phyloP scores from a whole-genome alignment of 2,113 vertebrate species.

The Epinephelus lanceolatus region DNA sequence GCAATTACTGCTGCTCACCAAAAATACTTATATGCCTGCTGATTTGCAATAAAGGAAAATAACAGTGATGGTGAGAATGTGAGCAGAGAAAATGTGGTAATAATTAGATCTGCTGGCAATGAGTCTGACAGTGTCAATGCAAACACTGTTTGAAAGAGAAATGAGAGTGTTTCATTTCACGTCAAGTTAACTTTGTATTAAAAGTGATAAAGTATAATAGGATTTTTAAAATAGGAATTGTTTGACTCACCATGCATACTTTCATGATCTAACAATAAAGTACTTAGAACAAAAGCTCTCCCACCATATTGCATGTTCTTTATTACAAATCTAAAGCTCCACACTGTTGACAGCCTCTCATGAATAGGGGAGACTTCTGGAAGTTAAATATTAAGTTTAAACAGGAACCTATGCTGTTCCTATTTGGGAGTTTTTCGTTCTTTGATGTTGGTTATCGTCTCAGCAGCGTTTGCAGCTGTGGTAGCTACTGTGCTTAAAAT shows the following conservation, averaged over 20 bases:
- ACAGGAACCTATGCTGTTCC: constrained; percentile 20
- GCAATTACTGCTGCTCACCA: constrained; percentile 39
- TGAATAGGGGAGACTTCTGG: too few relatives aligned
- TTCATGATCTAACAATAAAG: constrained; percentile 8
- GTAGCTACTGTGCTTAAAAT: constrained; percentile 58
- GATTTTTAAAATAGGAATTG: neutral
- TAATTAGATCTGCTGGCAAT: constrained; percentile 52
- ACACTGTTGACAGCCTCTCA: constrained; percentile 4
- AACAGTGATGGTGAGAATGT: constrained; percentile 5
- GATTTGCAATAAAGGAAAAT: constrained; percentile 45
- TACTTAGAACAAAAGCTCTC: constrained; percentile 4
- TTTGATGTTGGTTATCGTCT: constrained; percentile 72
- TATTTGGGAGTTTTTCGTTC: constrained; percentile 42
- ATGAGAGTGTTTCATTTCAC: constrained; percentile 24
- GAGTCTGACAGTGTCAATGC: constrained; percentile 35
- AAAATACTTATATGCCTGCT: constrained; percentile 17
- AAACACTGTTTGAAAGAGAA: constrained; percentile 38
- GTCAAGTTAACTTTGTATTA: neutral
- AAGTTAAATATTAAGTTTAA: constrained; percentile 21
- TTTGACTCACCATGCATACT: neutral
- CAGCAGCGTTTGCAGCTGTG: constrained; percentile 46
- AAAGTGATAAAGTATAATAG: neutral
- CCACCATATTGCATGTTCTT: constrained; percentile 13
- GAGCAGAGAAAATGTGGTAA: constrained; percentile 9
- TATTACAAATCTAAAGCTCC: constrained; percentile 23